These are phyloP conservation scores for Leptinotarsa undecemlineata DNA, from an alignment of 1,140 invertebrate genomes.

Conservation along the genomic window DNA sequence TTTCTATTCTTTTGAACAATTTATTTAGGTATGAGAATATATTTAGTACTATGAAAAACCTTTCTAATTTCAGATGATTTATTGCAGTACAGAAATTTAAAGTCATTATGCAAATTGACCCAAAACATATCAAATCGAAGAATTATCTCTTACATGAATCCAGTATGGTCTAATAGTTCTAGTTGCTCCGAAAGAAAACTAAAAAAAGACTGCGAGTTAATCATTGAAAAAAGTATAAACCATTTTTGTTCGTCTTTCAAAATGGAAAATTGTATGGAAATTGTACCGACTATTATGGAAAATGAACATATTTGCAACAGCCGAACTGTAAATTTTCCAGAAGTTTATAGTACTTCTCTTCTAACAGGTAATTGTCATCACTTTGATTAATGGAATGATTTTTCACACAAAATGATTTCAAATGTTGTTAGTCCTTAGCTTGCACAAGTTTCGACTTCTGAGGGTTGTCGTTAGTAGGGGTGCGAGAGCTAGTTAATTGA, in stretches of 20 bases:
- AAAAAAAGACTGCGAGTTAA: conserved; percentile 16
- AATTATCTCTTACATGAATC: conserved; percentile 22
- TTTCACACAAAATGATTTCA: not conserved
- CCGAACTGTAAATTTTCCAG: conserved; percentile 10
- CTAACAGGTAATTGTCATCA: conserved; percentile 35
- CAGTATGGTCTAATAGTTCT: conserved; percentile 26
- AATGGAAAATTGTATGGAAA: conserved; percentile 21
- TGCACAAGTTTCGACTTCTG: too few relatives aligned
- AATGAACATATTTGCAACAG: conserved; percentile 5
- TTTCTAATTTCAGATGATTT: conserved; percentile 31
- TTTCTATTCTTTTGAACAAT: too few relatives aligned
- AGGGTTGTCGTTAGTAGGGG: too few relatives aligned
- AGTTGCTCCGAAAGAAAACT: conserved; percentile 1
- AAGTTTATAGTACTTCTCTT: conserved; percentile 56
- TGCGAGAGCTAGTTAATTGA: too few relatives aligned
- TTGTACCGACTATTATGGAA: conserved; percentile 6
- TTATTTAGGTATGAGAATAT: too few relatives aligned
- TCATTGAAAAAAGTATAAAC: conserved; percentile 10
- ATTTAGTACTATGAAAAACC: too few relatives aligned
- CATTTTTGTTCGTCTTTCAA: conserved; percentile 22
- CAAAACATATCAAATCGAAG: conserved; percentile 17
- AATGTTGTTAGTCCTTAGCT: too few relatives aligned
- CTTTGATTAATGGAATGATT: not conserved
- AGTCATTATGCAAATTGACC: conserved; percentile 24
- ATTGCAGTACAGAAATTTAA: conserved; percentile 29